A percentile compares a stretch with the other conserved stretches of the same genome.
Evolutionary conservation across 2,888 invertebrate genomes (phyloP).

Genomic region (Theodoxus fluviatilis): DNA sequence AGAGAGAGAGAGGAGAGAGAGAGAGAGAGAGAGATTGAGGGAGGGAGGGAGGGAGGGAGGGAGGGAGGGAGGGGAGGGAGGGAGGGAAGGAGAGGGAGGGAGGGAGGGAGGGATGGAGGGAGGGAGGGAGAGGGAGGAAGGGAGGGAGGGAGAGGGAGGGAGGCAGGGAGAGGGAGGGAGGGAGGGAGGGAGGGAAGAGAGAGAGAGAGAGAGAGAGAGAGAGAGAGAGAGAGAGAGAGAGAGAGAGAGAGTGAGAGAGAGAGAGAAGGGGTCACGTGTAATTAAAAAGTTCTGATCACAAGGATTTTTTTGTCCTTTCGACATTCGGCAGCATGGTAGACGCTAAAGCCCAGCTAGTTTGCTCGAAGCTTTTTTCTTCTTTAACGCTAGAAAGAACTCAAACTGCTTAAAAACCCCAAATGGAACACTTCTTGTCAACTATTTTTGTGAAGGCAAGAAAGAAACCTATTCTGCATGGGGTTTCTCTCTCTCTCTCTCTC

Average conservation of each 20-base stretch:
- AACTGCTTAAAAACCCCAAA: no score
- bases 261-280: no score
- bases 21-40: not conserved
- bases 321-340: no score
- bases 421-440: no score
- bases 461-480: no score
- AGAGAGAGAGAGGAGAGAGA: not conserved
- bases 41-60: not conserved
- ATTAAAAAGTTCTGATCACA: no score
- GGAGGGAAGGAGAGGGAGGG: not conserved
- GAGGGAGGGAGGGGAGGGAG: not conserved
- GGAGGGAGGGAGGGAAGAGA: not conserved
- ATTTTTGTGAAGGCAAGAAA: not conserved
- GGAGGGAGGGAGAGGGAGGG: slow-evolving; percentile 18
- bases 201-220: not conserved
- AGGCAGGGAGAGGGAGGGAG: slow-evolving; percentile 22
- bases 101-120: not conserved
- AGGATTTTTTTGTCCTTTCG: no score
- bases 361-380: no score
- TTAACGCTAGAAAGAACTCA: no score
- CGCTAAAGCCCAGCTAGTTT: no score
- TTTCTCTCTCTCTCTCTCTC: not conserved
- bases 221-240: not conserved
- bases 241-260: not conserved
- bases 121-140: slow-evolving; percentile 1